These are phyloP conservation scores for Pherbina coryleti DNA, from an alignment of 2,888 invertebrate species.

Conservation along the genomic window DNA sequence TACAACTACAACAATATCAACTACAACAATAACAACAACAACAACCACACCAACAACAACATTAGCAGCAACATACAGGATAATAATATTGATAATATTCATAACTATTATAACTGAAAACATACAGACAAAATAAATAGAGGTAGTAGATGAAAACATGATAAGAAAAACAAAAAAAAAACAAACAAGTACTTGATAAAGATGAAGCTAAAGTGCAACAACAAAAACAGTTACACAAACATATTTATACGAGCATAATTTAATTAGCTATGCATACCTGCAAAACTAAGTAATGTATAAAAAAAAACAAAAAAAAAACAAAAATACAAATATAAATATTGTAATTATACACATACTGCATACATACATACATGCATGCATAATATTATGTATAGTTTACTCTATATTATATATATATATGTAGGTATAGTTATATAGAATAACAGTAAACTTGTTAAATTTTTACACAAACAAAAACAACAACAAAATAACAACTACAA, in stretches of 20 bases:
- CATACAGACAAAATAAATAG: slow-evolving; percentile 17
- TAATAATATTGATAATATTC: slow-evolving; percentile 47
- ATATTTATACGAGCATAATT: neutral
- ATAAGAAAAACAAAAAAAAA: slow-evolving; percentile 40
- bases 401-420: neutral
- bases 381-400: slow-evolving; percentile 9
- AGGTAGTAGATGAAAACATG: slow-evolving; percentile 38
- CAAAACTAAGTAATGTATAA: slow-evolving; percentile 37
- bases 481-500: neutral
- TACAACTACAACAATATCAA: slow-evolving; percentile 56
- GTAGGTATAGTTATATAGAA: neutral
- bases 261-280: no score
- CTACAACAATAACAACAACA: slow-evolving; percentile 41
- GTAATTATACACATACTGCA: slow-evolving; percentile 19
- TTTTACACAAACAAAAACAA: neutral
- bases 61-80: slow-evolving; percentile 49
- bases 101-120: slow-evolving; percentile 29
- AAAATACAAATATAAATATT: neutral
- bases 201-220: slow-evolving; percentile 34
- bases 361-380: neutral
- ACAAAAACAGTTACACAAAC: slow-evolving; percentile 15
- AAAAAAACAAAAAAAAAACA: no score
- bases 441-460: neutral
- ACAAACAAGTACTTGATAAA: slow-evolving; percentile 35
- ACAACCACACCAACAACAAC: slow-evolving; percentile 22